Evolutionary conservation across 2,888 invertebrate species (phyloP), one percentile per base, ranked within the genome.

Genomic region (Caenorhabditis macrosperma): DNA sequence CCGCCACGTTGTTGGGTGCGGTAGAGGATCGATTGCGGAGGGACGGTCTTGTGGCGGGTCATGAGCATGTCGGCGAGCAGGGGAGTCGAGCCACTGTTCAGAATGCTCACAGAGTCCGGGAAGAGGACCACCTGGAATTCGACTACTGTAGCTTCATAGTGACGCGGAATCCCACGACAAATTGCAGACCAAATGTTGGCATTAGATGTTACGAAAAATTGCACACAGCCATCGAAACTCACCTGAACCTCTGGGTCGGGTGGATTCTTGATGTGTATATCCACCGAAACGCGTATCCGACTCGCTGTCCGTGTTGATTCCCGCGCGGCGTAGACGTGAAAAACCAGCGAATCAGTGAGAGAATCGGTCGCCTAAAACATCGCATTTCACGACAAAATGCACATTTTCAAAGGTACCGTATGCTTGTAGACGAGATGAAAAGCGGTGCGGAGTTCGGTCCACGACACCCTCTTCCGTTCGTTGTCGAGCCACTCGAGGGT

Each of bases 261-360:
- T 10, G 79, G 72, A 12, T 77, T 75, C 6, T 46, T 68, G 10
- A 86, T 72, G 4, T 66, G 64, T 41, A 86, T 81, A 26, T 85
- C 84, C 33, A 86, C 78, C 1, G 79, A 63, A 35, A 86, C 66
- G 6, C 86, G 57, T 3, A 88, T 77, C 46, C 86, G 68, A 75
- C 84, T 83, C 9, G 81, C 76, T 41, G 83, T 24, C 61, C 82
- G 69, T 12, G 84, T 84, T 7, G 84, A 78, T 54, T 88, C 87
- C 7, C 83, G 52, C 6, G 82, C 81, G 0, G 88, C 83, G 55
- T 87, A 88, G 12, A 89, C 83, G 66, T 81, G 81, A 48, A 89
- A 79, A 26, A 84, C 76, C 12, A 89, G 69, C 24, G 83, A 85
- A 61, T 89, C 89, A 15, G 82, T 81, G 12, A 69, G 66, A 4